Evolutionary conservation across 2,113 vertebrate genomes (phyloP).

Genomic region (Passer montanus): DNA sequence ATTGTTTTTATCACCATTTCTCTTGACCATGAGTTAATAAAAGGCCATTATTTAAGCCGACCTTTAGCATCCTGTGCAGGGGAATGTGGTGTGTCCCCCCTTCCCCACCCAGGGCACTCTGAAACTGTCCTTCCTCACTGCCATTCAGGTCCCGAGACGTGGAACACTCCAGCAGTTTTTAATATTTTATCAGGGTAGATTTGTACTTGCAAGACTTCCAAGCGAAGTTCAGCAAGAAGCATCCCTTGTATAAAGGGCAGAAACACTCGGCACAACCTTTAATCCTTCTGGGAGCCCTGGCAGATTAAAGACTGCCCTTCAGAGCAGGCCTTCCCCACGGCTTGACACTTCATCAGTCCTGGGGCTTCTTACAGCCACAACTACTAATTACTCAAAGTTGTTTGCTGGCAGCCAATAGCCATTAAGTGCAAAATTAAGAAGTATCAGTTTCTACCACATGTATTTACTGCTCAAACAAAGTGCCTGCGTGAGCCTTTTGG

Average conservation of each 20-base stretch:
- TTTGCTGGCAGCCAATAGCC: slow-evolving; percentile 26
- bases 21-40: neutral
- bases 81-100: neutral
- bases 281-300: neutral
- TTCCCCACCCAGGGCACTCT: neutral
- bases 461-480: slow-evolving; percentile 30
- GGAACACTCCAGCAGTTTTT: neutral
- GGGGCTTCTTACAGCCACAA: neutral
- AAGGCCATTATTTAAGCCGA: neutral
- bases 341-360: neutral
- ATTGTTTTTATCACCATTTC: neutral
- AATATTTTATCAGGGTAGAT: neutral
- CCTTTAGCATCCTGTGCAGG: neutral
- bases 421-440: slow-evolving; percentile 20
- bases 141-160: neutral
- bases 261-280: neutral
- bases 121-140: neutral
- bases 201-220: neutral
- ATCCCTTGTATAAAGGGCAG: neutral
- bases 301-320: slow-evolving; percentile 23
- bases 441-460: neutral
- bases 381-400: neutral
- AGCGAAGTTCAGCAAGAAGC: neutral
- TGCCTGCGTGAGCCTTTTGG: neutral
- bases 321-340: neutral